Percentiles rank a stretch among this genome's conserved stretches.
These are phyloP conservation scores for Priocnemis perturbator DNA, from an alignment of 2,888 invertebrate genomes.

Conservation along the genomic window DNA sequence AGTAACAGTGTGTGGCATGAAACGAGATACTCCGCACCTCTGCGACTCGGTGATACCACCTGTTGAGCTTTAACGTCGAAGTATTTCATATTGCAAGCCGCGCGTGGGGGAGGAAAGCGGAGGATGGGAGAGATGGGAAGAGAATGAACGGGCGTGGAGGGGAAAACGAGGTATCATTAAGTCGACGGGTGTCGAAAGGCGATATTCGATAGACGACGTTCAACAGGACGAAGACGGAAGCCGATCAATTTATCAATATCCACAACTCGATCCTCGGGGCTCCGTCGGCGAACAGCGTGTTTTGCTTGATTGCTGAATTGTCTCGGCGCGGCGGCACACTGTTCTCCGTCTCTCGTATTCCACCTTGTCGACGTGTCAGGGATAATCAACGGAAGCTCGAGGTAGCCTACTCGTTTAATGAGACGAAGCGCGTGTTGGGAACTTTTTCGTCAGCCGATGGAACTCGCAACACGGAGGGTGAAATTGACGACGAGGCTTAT, in stretches of 20 bases:
- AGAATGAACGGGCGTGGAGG: neutral
- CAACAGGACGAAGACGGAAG: no score
- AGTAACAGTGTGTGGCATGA: conserved; percentile 58
- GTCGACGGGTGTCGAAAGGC: conserved; percentile 8
- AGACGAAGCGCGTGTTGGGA: no score
- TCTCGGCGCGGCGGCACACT: neutral
- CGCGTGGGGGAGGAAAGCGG: neutral
- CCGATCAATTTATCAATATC: no score
- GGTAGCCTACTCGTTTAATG: no score
- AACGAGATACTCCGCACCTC: conserved; percentile 60
- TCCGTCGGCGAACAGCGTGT: neutral
- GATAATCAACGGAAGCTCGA: no score
- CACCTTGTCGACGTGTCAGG: no score
- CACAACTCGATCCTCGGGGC: no score
- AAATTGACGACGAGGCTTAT: conserved; percentile 25
- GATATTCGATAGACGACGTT: conserved; percentile 2
- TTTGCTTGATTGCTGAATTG: neutral
- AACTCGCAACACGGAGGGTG: conserved; percentile 19
- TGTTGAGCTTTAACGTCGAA: conserved; percentile 53
- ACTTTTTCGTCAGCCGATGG: no score
- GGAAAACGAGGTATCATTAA: no score
- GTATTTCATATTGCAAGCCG: conserved; percentile 46
- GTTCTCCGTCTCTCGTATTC: no score
- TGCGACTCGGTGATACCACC: conserved; percentile 53
- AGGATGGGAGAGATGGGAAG: neutral